phyloP scores from a whole-genome alignment of 2,113 vertebrate species.

The Syngnathus typhle region DNA sequence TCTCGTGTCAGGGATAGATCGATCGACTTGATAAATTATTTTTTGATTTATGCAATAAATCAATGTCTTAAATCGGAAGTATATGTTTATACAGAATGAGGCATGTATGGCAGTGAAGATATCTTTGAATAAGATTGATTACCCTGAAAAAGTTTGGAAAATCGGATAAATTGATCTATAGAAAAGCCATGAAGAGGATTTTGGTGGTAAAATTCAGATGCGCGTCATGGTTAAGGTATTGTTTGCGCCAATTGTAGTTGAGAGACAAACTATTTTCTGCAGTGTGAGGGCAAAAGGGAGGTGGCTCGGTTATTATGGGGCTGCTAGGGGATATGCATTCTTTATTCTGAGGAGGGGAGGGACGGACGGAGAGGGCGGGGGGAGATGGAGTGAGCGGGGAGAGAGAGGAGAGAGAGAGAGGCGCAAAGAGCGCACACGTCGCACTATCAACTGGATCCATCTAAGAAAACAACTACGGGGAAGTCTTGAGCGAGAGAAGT shows the following conservation, averaged over 20 bases:
- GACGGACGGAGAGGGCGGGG: constrained; percentile 46
- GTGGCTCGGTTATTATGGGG: constrained; percentile 61
- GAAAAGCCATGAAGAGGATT: not conserved
- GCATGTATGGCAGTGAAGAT: not conserved
- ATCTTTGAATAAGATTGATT: no score
- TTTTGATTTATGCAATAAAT: no score
- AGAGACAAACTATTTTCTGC: constrained; percentile 55
- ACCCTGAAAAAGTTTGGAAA: not conserved
- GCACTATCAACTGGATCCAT: constrained; percentile 82
- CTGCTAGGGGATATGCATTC: constrained; percentile 79
- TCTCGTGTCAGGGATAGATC: no score
- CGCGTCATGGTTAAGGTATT: constrained; percentile 12
- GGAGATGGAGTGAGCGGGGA: constrained; percentile 15
- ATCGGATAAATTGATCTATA: not conserved
- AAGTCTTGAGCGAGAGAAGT: constrained; percentile 65
- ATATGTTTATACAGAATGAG: no score
- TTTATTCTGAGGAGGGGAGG: constrained; percentile 79
- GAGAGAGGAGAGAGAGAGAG: constrained; percentile 38
- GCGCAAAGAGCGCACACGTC: constrained; percentile 58
- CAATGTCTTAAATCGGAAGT: no score
- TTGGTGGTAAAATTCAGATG: constrained; percentile 29
- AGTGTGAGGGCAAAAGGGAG: constrained; percentile 56
- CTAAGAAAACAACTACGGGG: constrained; percentile 79
- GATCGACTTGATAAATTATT: no score
- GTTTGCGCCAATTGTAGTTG: constrained; percentile 14